Percentiles rank a stretch among this genome's conserved stretches.
Conservation (phyloP, 2,113 vertebrate genomes). For the Marmota flaviventris region DNA sequence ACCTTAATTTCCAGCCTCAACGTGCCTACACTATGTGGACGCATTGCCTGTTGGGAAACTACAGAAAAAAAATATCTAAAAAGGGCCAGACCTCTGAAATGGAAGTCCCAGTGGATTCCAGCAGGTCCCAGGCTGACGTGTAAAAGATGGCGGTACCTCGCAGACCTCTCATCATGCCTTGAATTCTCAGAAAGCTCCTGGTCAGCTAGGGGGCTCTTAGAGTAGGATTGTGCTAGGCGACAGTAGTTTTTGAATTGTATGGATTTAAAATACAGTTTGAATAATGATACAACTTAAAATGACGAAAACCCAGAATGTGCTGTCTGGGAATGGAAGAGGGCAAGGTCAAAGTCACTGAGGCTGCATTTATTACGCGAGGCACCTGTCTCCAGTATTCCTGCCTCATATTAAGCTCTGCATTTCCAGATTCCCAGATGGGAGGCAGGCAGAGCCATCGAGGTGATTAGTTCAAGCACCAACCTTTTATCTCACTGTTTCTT, state of each 20-base stretch:
- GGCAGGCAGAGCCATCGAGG: rapidly evolving
- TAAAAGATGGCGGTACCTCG: background rate
- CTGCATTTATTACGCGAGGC: rapidly evolving
- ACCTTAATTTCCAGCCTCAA: background rate
- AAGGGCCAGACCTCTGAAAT: background rate
- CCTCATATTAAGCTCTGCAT: rapidly evolving
- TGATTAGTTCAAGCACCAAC: background rate
- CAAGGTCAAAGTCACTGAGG: background rate
- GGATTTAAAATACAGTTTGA: no score
- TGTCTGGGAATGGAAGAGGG: background rate
- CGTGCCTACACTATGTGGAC: background rate
- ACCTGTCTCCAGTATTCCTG: background rate
- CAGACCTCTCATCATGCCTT: background rate
- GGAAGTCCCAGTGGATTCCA: background rate
- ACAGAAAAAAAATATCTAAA: background rate
- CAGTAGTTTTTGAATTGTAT: background rate
- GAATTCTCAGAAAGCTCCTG: background rate
- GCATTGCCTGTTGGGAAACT: background rate
- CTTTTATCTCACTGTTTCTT: background rate
- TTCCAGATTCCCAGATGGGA: background rate
- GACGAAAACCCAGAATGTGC: background rate
- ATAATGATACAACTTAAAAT: background rate
- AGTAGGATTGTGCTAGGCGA: rapidly evolving
- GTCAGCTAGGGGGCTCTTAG: rapidly evolving
- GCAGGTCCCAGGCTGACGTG: background rate